Evolutionary conservation across 2,113 vertebrate genomes (phyloP).

Genomic region (Periophthalmodon schlosseri): DNA sequence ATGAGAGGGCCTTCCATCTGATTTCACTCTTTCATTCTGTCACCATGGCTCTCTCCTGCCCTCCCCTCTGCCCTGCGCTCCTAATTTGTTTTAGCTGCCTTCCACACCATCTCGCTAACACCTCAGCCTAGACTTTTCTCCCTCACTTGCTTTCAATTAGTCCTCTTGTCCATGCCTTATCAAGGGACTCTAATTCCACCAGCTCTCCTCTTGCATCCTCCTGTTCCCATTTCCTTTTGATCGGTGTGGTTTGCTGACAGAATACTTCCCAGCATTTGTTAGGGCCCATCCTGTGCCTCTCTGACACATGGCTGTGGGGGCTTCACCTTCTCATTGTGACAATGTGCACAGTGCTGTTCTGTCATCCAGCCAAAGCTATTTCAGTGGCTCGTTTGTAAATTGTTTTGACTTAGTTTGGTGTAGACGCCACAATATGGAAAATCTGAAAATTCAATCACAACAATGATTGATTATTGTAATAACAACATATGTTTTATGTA

Average conservation of each 20-base stretch:
- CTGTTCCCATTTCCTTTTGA: constrained; percentile 39
- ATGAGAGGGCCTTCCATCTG: constrained; percentile 60
- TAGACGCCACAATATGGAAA: not conserved
- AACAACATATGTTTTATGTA: not conserved
- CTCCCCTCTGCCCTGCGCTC: constrained; percentile 37
- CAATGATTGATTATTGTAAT: not conserved
- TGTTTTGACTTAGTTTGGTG: not conserved
- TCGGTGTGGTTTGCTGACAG: constrained; percentile 43
- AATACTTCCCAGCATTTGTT: constrained; percentile 29
- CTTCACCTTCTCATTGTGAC: constrained; percentile 34
- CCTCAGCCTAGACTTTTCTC: constrained; percentile 47
- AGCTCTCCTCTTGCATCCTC: constrained; percentile 19
- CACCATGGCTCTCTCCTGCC: constrained; percentile 32
- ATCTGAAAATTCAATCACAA: not conserved
- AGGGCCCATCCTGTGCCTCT: constrained; percentile 43
- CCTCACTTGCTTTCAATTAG: constrained; percentile 64
- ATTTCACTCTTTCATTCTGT: constrained; percentile 61
- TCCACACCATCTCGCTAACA: constrained; percentile 46
- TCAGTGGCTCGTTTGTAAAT: constrained; percentile 35
- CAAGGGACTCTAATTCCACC: constrained; percentile 54
- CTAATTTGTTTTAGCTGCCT: constrained; percentile 62
- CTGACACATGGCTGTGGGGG: constrained; percentile 21
- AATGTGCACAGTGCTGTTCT: constrained; percentile 8
- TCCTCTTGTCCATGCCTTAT: constrained; percentile 59
- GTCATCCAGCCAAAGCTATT: constrained; percentile 35